Evolutionary conservation across 2,113 vertebrate genomes (phyloP), one percentile per base, ranked within the genome.

Genomic region (Seriola dumerili): DNA sequence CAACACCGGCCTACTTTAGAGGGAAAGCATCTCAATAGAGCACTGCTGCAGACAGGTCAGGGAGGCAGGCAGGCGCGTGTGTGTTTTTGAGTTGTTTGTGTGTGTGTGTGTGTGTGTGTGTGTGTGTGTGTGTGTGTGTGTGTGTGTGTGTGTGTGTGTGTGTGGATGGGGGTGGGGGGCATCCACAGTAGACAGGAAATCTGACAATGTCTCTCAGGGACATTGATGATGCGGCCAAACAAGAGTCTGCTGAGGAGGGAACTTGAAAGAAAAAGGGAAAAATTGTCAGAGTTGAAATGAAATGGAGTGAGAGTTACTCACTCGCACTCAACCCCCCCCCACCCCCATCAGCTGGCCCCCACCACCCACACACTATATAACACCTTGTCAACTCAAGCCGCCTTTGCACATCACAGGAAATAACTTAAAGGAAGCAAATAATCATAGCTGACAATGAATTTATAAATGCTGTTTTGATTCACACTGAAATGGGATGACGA

Each of bases 221-320:
- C 78, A 80, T 80, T 21, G 78, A 85, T 66, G 72, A 42, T 42
- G 2, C 65, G 34, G 91, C 88, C 86, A 85, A 92, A 93, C 86
- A 86, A 73, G 68, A 79, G 78, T 91, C 67, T 61, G 76, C 64
- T 48, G 54, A 81, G 72, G 64, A 65, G 34, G 40, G 54, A 68
- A 78, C 75, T 72, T 85, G 76, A 85, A 80, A 85, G 77, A 91
- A 80, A 75, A 85, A 73, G 61, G 36, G 86, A 79, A 88, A 79
- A 93, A 90, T 86, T 89, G 81, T 89, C 80, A 83, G 79, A 72
- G 52, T 40, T 85, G 61, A 86, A 86, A 85, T 84, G 65, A 92
- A 91, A 91, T 89, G 88, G 72, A 81, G 72, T 44, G 70, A 78
- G 70, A 36, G 65, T 80, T 85, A 66, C 50, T 72, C 34, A 23